These are phyloP conservation scores for Argyresthia albistria DNA, from an alignment of 2,888 invertebrate genomes.

Conservation along the genomic window DNA sequence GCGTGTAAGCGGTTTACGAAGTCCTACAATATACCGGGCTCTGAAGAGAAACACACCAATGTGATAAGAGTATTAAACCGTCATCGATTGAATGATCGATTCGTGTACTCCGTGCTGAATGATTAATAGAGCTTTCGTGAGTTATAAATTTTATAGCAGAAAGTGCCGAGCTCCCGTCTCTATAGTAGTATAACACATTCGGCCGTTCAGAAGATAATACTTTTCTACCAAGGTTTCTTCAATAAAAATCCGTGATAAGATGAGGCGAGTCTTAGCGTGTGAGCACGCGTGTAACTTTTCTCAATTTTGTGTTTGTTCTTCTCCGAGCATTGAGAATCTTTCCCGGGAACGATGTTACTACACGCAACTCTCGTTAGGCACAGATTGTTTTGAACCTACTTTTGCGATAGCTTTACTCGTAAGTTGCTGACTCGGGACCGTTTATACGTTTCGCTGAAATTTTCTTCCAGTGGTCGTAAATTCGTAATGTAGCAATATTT, in stretches of 20 bases:
- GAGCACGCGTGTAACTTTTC: not conserved
- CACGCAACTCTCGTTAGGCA: too few species aligned
- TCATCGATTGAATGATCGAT: slow-evolving; percentile 4
- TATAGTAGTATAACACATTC: too few species aligned
- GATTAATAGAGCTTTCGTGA: not conserved
- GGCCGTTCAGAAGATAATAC: not conserved
- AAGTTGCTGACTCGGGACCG: too few species aligned
- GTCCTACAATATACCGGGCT: not conserved
- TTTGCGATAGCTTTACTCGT: too few species aligned
- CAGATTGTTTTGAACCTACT: too few species aligned
- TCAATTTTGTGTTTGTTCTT: not conserved
- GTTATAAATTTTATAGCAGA: not conserved
- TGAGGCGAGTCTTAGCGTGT: not conserved
- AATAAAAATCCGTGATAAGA: not conserved
- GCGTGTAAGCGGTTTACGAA: not conserved
- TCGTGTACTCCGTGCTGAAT: not conserved
- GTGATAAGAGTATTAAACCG: not conserved
- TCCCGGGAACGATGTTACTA: too few species aligned
- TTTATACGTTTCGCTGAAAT: too few species aligned
- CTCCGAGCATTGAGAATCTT: too few species aligned
- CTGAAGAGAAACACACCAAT: not conserved
- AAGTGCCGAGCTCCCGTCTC: too few species aligned
- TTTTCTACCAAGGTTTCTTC: not conserved
- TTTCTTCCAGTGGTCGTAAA: too few species aligned
- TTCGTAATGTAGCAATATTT: too few species aligned